Conservation (phyloP, 2,797 vertebrate species). For the Hoplostethus atlanticus region DNA sequence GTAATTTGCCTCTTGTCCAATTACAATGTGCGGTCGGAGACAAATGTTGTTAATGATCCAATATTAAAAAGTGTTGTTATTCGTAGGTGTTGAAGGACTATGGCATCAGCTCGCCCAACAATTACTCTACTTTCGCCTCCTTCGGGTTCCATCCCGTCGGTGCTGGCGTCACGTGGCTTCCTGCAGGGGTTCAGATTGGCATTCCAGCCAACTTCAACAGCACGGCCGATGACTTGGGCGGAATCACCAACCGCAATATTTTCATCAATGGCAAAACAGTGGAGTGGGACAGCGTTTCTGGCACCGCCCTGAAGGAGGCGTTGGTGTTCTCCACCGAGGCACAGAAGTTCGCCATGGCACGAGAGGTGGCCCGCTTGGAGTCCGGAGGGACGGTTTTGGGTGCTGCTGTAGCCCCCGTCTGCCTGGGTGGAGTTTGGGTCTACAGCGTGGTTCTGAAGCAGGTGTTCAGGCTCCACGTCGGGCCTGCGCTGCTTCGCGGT, state of each 20-base stretch:
- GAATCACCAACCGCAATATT: constrained; percentile 84
- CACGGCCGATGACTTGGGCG: constrained; percentile 69
- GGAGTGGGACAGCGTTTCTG: constrained; percentile 87
- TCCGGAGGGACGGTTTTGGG: constrained; percentile 78
- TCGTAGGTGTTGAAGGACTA: constrained; percentile 85
- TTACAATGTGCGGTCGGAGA: background rate
- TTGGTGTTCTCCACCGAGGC: constrained; percentile 88
- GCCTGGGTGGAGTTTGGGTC: constrained; percentile 86
- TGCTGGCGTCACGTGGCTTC: constrained; percentile 91
- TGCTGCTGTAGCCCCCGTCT: constrained; percentile 86
- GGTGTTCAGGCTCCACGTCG: constrained; percentile 84
- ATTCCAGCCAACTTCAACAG: constrained; percentile 92
- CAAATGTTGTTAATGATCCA: background rate
- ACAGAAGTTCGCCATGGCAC: constrained; percentile 92
- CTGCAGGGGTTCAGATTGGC: constrained; percentile 88
- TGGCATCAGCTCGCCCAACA: constrained; percentile 65
- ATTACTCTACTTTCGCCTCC: constrained; percentile 87
- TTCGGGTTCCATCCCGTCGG: constrained; percentile 92
- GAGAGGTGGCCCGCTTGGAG: constrained; percentile 88
- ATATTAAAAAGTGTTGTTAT: background rate
- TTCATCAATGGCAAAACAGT: constrained; percentile 87
- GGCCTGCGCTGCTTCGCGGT: constrained; percentile 78
- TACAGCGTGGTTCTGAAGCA: constrained; percentile 87
- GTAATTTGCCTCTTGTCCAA: background rate
- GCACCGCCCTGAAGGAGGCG: constrained; percentile 84